phyloP scores from a whole-genome alignment of 2,797 vertebrate genomes.

The Mus spretus region DNA sequence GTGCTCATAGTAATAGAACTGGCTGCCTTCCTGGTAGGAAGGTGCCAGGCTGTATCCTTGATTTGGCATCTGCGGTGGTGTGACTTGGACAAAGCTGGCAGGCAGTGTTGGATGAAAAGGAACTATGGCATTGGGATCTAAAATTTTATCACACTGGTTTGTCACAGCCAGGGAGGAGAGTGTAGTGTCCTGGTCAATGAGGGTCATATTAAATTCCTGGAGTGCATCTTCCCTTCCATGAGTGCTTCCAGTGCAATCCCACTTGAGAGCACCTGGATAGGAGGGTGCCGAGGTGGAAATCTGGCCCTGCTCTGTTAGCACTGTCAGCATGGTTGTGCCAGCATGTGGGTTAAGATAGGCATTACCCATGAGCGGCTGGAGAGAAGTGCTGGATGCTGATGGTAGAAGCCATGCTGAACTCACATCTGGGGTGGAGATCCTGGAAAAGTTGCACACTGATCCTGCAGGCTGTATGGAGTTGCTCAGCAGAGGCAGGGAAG shows the following conservation, averaged over 20 bases:
- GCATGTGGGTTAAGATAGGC: constrained; percentile 66
- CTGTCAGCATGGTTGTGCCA: constrained; percentile 17
- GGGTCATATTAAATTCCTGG: background rate
- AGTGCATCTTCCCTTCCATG: background rate
- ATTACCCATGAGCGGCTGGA: constrained; percentile 36
- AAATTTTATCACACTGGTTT: background rate
- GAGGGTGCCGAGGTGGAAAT: constrained; percentile 12
- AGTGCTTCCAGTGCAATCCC: background rate
- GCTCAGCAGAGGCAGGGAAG: constrained; percentile 45
- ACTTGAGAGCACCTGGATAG: constrained; percentile 16
- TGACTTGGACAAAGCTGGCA: background rate
- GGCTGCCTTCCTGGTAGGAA: constrained; percentile 47
- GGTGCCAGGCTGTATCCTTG: constrained; percentile 43
- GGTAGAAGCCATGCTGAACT: background rate
- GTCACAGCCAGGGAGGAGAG: background rate
- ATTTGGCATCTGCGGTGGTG: background rate
- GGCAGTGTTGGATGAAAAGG: background rate
- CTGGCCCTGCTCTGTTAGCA: constrained; percentile 25
- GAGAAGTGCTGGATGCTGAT: constrained; percentile 2
- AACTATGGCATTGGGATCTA: background rate
- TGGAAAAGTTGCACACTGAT: constrained; percentile 46
- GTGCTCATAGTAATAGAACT: constrained; percentile 58
- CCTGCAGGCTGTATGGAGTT: background rate
- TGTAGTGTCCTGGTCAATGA: background rate
- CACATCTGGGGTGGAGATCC: background rate